A percentile compares a stretch with the other conserved stretches of the same genome.
Evolutionary conservation across 2,113 vertebrate species (phyloP).

Genomic region (Peucedramus taeniatus): DNA sequence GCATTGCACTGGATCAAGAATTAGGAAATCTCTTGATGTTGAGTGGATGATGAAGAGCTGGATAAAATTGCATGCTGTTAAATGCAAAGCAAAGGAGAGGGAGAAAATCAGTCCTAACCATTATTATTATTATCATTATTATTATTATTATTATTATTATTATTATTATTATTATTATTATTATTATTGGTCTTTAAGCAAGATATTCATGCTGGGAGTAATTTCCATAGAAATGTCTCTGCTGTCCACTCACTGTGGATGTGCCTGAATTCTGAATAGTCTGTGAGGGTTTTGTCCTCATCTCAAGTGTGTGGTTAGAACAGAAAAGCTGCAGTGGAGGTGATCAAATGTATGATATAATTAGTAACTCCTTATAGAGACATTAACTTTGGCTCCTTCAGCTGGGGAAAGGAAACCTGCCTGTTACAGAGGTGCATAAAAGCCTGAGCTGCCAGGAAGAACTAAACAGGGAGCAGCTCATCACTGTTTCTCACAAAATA

Average conservation of each 20-base stretch:
- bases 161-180: not conserved
- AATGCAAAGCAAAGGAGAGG: not conserved
- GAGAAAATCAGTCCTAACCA: not conserved
- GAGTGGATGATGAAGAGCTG: not conserved
- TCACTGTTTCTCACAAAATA: not conserved
- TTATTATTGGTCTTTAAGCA: not conserved
- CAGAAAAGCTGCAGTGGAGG: not conserved
- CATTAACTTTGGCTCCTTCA: not conserved
- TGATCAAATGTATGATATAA: not conserved
- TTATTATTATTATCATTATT: not conserved
- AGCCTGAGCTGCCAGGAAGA: not conserved
- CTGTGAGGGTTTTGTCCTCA: not conserved
- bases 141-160: not conserved
- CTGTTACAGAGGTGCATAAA: not conserved
- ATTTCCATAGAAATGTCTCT: not conserved
- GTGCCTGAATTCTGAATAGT: not conserved
- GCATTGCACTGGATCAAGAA: not conserved
- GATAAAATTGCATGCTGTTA: not conserved
- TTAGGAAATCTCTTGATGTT: not conserved
- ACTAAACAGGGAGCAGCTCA: not conserved
- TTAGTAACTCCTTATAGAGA: not conserved
- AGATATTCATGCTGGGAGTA: not conserved
- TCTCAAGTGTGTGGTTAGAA: not conserved
- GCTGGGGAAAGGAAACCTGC: not conserved
- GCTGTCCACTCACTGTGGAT: not conserved